A percentile compares a stretch with the other conserved stretches of the same genome.
Evolutionary conservation across 2,113 vertebrate species (phyloP).

Genomic region (Plotosus lineatus): DNA sequence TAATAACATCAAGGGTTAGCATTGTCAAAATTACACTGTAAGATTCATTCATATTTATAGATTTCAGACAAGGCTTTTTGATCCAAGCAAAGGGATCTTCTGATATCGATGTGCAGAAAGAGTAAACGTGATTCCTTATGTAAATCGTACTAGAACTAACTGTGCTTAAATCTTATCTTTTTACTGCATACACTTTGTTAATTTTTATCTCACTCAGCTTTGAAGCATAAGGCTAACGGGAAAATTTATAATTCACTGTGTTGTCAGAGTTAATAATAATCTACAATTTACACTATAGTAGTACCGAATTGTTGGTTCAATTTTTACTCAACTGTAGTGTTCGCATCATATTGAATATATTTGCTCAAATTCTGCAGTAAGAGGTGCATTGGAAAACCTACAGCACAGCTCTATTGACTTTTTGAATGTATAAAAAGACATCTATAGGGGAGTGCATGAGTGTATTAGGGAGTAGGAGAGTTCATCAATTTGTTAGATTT

Average conservation of each 20-base stretch:
- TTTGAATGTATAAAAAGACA: neutral
- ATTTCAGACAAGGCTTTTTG: neutral
- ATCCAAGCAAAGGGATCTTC: neutral
- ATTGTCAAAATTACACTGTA: neutral
- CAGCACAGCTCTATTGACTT: neutral
- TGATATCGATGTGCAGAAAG: slow-evolving; percentile 25
- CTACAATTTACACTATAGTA: no score
- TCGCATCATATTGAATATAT: neutral
- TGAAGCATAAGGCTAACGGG: neutral
- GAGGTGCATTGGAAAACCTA: neutral
- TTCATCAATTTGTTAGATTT: neutral
- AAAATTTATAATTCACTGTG: neutral
- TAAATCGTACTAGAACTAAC: slow-evolving; percentile 31
- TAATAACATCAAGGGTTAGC: neutral
- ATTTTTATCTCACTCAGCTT: slow-evolving; percentile 25
- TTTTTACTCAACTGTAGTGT: neutral
- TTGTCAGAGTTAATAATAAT: neutral
- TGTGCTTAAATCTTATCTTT: slow-evolving; percentile 25
- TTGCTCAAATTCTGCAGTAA: no score
- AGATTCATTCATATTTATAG: neutral
- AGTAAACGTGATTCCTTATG: slow-evolving; percentile 38
- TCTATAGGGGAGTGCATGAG: neutral
- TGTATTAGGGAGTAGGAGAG: neutral
- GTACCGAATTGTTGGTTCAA: neutral
- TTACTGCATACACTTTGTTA: slow-evolving; percentile 21